These are phyloP conservation scores for Periophthalmus modestus DNA, from an alignment of 2,113 vertebrate species.

Conservation along the genomic window DNA sequence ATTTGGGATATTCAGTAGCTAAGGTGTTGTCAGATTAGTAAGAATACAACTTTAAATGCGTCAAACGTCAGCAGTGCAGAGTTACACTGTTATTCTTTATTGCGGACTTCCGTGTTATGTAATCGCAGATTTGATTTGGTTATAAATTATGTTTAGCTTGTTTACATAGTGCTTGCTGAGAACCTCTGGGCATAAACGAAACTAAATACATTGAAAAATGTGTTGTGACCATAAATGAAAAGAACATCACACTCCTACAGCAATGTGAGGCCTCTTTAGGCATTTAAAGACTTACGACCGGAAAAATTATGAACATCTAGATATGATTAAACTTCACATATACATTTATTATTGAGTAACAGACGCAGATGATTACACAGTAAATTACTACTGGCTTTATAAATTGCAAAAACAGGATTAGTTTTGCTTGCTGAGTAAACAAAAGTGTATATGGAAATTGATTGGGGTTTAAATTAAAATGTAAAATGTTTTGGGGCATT, in stretches of 20 bases:
- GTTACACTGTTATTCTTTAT: not conserved
- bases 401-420: not conserved
- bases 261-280: not conserved
- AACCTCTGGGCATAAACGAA: not conserved
- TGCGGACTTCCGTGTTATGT: not conserved
- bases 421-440: not conserved
- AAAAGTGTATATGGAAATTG: not conserved
- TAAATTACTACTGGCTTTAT: not conserved
- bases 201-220: not conserved
- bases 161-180: not conserved
- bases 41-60: conserved; percentile 24
- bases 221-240: not conserved
- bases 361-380: not conserved
- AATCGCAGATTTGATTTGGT: not conserved
- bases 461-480: not conserved
- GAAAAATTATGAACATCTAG: not conserved
- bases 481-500: not conserved
- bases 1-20: conserved; percentile 26
- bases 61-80: conserved; percentile 29
- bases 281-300: not conserved
- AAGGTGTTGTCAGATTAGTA: conserved; percentile 26
- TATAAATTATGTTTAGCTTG: not conserved
- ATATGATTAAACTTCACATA: not conserved
- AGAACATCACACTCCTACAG: not conserved
- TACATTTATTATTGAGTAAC: not conserved